phyloP scores from a whole-genome alignment of 2,888 invertebrate species.

The Notodonta ziczac region DNA sequence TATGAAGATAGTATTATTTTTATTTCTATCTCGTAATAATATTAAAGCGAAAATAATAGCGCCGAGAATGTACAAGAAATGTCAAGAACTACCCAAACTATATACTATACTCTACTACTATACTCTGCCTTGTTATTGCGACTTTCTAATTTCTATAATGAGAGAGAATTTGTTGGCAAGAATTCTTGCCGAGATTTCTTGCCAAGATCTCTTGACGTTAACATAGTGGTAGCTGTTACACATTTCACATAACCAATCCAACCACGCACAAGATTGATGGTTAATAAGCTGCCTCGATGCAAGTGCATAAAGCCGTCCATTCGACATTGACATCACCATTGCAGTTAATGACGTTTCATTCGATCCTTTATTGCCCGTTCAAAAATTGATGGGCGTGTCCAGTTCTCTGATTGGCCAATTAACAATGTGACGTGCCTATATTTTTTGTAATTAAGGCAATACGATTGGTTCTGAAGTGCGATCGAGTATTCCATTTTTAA shows the following conservation, averaged over 20 bases:
- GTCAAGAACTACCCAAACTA: too few relatives aligned
- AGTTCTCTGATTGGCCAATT: conserved; percentile 7
- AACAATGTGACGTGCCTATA: conserved; percentile 13
- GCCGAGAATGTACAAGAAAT: too few relatives aligned
- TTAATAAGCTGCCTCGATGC: conserved; percentile 29
- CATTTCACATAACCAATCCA: background rate
- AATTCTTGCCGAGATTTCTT: too few relatives aligned
- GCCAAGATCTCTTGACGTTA: too few relatives aligned
- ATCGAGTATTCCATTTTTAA: background rate
- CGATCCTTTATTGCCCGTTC: conserved; percentile 21
- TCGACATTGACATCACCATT: conserved; percentile 11
- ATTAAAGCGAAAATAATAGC: too few relatives aligned
- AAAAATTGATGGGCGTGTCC: conserved; percentile 20
- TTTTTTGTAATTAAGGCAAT: conserved; percentile 8
- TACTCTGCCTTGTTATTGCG: too few relatives aligned
- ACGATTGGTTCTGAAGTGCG: background rate
- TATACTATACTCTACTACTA: too few relatives aligned
- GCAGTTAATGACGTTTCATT: conserved; percentile 31
- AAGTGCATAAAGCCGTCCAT: conserved; percentile 41
- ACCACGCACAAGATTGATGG: conserved; percentile 27
- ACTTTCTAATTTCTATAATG: too few relatives aligned
- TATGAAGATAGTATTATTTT: too few relatives aligned
- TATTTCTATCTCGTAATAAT: too few relatives aligned
- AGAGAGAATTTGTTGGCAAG: too few relatives aligned
- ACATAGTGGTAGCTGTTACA: too few relatives aligned